Percentiles rank a stretch among this genome's conserved stretches.
Evolutionary conservation across 2,888 invertebrate species (phyloP).

Genomic region (Proisotoma minuta): DNA sequence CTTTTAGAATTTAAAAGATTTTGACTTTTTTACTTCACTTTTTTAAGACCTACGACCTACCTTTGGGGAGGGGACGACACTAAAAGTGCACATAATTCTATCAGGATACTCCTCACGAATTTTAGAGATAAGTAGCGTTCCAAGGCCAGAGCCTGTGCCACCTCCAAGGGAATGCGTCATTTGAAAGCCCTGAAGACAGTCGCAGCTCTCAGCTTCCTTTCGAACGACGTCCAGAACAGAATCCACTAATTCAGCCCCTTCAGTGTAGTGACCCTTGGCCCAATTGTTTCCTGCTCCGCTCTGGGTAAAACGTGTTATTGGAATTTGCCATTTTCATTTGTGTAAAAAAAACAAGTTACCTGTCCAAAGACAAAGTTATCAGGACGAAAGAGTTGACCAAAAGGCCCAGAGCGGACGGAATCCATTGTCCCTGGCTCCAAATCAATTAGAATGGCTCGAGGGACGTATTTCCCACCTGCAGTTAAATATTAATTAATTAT

Average conservation of each 20-base stretch:
- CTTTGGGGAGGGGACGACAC: slow-evolving; percentile 68
- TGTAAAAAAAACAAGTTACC: too few species aligned
- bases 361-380: slow-evolving; percentile 64
- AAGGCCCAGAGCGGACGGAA: slow-evolving; percentile 88
- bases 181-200: slow-evolving; percentile 88
- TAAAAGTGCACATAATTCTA: slow-evolving; percentile 97
- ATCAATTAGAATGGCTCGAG: slow-evolving; percentile 87
- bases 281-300: slow-evolving; percentile 55
- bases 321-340: too few species aligned
- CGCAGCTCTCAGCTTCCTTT: slow-evolving; percentile 83
- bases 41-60: slow-evolving; percentile 12
- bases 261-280: slow-evolving; percentile 58
- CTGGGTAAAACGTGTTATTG: too few species aligned
- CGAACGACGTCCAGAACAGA: slow-evolving; percentile 78
- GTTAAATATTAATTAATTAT: not conserved
- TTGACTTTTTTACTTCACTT: not conserved
- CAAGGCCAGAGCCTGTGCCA: slow-evolving; percentile 95
- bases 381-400: slow-evolving; percentile 66
- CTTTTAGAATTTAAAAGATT: not conserved
- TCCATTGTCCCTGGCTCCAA: slow-evolving; percentile 98
- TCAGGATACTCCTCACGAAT: slow-evolving; percentile 97
- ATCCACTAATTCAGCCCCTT: slow-evolving; percentile 59
- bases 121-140: slow-evolving; percentile 90
- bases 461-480: slow-evolving; percentile 83
- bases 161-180: slow-evolving; percentile 92